Percentiles rank a stretch among this genome's conserved stretches.
Evolutionary conservation across 2,797 vertebrate species (phyloP).

Genomic region (Labeo calbasu): DNA sequence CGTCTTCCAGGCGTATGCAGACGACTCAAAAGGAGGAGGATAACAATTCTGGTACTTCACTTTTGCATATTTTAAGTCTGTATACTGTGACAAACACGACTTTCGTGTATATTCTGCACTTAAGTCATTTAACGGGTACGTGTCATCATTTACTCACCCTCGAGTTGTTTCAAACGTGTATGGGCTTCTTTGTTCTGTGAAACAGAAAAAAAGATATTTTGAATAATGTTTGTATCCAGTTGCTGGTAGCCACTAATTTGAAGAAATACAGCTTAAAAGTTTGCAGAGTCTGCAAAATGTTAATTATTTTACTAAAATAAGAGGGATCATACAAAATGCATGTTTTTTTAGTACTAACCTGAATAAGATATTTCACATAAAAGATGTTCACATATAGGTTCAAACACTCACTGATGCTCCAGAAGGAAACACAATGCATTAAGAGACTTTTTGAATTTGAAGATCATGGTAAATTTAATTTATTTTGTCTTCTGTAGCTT

Average conservation of each 20-base stretch:
- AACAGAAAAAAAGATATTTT: background rate
- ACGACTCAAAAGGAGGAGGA: conserved; percentile 72
- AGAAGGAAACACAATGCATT: no score
- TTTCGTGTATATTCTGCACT: background rate
- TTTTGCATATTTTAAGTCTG: background rate
- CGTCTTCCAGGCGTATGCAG: conserved; percentile 74
- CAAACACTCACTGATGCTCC: no score
- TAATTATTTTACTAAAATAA: no score
- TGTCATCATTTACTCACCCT: background rate
- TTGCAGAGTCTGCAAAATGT: no score
- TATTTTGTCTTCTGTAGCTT: no score
- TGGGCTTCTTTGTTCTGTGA: background rate
- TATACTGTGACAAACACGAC: background rate
- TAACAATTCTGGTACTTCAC: conserved; percentile 72
- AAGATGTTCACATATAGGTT: no score
- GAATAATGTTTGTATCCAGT: background rate
- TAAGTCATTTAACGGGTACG: background rate
- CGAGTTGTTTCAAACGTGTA: background rate
- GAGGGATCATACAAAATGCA: no score
- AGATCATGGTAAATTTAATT: no score
- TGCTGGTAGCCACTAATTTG: background rate
- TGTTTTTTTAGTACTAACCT: no score
- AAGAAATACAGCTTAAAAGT: background rate
- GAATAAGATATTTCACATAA: no score
- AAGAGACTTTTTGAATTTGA: no score